phyloP scores from a whole-genome alignment of 2,888 invertebrate species.

The Agriotes lineatus region DNA sequence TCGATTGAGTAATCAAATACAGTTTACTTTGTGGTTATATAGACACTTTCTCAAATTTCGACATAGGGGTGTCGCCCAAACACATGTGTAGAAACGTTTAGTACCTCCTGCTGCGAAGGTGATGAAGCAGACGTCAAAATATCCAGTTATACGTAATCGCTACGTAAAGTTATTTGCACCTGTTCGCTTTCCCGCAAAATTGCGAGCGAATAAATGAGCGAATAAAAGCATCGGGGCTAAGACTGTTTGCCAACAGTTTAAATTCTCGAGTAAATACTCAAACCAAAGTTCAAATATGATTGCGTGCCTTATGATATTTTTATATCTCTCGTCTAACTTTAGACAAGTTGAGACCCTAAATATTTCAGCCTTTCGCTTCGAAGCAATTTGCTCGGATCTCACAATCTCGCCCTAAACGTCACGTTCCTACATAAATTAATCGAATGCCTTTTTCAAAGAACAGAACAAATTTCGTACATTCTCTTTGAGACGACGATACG shows the following conservation, averaged over 20 bases:
- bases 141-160: no score
- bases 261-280: neutral
- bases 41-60: no score
- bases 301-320: conserved; percentile 29
- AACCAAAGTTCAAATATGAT: conserved; percentile 24
- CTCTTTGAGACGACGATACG: conserved; percentile 17
- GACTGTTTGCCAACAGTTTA: neutral
- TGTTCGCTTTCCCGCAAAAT: no score
- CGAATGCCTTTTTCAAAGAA: conserved; percentile 42
- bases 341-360: conserved; percentile 41
- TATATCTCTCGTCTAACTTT: conserved; percentile 40
- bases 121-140: neutral
- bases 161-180: no score
- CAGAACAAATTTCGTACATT: conserved; percentile 44
- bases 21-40: no score
- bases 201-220: neutral
- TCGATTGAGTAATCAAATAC: no score
- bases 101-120: no score
- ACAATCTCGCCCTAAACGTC: conserved; percentile 46
- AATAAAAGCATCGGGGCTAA: neutral
- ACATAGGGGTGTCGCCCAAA: no score
- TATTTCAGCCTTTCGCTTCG: conserved; percentile 40
- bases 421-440: conserved; percentile 46
- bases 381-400: conserved; percentile 46
- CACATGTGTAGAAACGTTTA: no score